Base-by-base conservation (phyloP, 2,797 vertebrate species). In the Notolepis coatsorum region DNA sequence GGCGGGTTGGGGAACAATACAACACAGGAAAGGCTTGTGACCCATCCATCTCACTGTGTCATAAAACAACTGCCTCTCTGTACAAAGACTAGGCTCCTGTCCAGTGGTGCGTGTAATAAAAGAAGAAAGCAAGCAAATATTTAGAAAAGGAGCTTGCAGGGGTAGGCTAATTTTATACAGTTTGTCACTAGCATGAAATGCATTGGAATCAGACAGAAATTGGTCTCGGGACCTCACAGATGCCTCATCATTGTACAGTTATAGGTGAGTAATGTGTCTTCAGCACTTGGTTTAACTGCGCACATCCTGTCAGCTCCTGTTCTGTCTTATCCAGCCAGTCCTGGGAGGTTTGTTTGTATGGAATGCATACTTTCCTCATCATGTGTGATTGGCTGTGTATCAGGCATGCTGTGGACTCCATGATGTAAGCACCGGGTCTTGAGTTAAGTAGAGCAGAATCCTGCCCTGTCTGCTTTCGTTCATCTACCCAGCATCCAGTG, bases 1-100 rank as follows among this genome's bases (percentile, higher is more conserved):
- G 71, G 85, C 73, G 70, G 80, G 73, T 76, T 55, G 69, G 68
- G 75, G 82, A 84, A 87, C 85, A 88, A 88, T 85, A 77, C 85
- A 77, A 85, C 77, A 81, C 72, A 80, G 80, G 76, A 86, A 75
- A 66, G 35, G 82, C 77, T 89, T 80, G 82, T 77, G 79, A 71
- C 79, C 81, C 84, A 84, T 89, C 84, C 80, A 70, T 79, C 84
- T 79, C 76, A 64, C 80, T 75, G 79, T 79, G 81, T 81, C 61
- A 75, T 68, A 56, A 70, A 77, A 47, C 68, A n/a, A 30, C 74
- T 47, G 74, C 67, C 65, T 68, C 67, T 77, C 52, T 42, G 47
- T 46, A 46, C 43, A 42, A 28, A 65, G 18, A 33, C 27, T 7
- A 60, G 62, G 7, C 33, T 17, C 33, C 52, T 10, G 18, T 1